Percentiles rank a stretch among this genome's conserved stretches.
Conservation (phyloP, 2,888 invertebrate species). For the Xestia ashworthii region DNA sequence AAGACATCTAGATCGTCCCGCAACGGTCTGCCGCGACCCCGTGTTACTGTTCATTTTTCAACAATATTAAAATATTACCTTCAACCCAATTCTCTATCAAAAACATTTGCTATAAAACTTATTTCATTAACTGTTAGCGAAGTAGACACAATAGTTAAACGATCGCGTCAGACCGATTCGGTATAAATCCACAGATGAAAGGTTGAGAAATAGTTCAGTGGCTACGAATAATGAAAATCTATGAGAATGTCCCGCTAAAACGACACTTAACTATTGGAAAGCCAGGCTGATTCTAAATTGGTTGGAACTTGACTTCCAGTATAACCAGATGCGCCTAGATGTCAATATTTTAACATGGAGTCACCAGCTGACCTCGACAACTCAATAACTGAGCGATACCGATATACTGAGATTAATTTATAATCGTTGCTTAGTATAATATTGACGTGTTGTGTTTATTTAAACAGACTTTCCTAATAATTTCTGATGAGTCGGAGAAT, state of each 20-base stretch:
- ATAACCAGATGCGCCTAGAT: slow-evolving; percentile 11
- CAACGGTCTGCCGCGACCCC: too few relatives aligned
- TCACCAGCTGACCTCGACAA: background rate
- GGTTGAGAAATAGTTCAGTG: background rate
- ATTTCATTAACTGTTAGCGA: too few relatives aligned
- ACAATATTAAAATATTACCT: background rate
- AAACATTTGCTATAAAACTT: background rate
- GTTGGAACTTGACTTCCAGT: background rate
- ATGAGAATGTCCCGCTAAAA: background rate
- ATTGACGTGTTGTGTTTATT: background rate
- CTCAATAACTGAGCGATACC: background rate
- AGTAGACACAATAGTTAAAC: too few relatives aligned
- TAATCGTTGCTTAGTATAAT: too few relatives aligned
- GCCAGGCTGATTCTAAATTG: background rate
- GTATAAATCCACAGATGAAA: too few relatives aligned
- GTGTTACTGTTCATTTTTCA: background rate
- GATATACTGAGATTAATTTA: background rate
- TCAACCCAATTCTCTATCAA: background rate
- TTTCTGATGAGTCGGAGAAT: background rate
- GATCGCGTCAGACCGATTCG: too few relatives aligned
- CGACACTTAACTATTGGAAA: slow-evolving; percentile 7
- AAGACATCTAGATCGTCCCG: too few relatives aligned
- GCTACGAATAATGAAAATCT: background rate
- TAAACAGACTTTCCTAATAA: too few relatives aligned
- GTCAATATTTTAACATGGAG: slow-evolving; percentile 5